Percentiles rank a stretch among this genome's conserved stretches.
Evolutionary conservation across 2,113 vertebrate species (phyloP).

Genomic region (Gallinago paraguaiae): DNA sequence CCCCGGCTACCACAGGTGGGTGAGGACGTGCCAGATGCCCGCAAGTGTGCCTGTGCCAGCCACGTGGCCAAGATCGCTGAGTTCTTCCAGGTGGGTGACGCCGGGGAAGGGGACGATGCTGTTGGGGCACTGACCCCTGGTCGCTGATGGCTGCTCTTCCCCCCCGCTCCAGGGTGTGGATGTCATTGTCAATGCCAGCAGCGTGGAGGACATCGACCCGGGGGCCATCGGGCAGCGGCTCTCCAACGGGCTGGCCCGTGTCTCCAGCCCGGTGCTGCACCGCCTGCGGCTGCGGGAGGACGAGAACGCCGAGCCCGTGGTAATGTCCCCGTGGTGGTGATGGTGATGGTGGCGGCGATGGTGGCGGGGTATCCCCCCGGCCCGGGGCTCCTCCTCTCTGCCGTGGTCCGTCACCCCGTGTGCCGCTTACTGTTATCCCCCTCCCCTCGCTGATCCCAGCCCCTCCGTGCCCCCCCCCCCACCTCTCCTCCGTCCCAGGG

Average conservation of each 20-base stretch:
- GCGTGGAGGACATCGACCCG: conserved; percentile 92
- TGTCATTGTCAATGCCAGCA: conserved; percentile 94
- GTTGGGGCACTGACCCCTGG: accelerated
- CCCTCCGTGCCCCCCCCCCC: background rate
- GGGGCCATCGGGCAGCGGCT: conserved; percentile 91
- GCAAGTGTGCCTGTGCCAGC: conserved; percentile 95
- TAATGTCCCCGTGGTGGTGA: conserved; percentile 26
- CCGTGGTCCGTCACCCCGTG: background rate
- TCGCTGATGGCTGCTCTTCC: background rate
- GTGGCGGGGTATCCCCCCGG: background rate
- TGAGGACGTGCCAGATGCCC: conserved; percentile 91
- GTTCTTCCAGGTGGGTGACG: conserved; percentile 89
- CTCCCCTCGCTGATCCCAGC: background rate
- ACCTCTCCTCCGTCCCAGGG: conserved; percentile 77
- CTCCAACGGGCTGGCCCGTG: conserved; percentile 86
- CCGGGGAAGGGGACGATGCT: background rate
- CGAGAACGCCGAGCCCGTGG: conserved; percentile 81
- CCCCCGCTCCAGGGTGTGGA: conserved; percentile 83
- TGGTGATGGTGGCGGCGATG: background rate
- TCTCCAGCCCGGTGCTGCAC: conserved; percentile 90
- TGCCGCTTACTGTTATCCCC: background rate
- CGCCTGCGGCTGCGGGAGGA: conserved; percentile 90
- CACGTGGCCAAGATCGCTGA: conserved; percentile 95
- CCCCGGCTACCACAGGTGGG: conserved; percentile 81
- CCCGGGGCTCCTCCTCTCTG: background rate